These are phyloP conservation scores for Zapornia atra DNA, from an alignment of 2,113 vertebrate genomes.

Conservation along the genomic window DNA sequence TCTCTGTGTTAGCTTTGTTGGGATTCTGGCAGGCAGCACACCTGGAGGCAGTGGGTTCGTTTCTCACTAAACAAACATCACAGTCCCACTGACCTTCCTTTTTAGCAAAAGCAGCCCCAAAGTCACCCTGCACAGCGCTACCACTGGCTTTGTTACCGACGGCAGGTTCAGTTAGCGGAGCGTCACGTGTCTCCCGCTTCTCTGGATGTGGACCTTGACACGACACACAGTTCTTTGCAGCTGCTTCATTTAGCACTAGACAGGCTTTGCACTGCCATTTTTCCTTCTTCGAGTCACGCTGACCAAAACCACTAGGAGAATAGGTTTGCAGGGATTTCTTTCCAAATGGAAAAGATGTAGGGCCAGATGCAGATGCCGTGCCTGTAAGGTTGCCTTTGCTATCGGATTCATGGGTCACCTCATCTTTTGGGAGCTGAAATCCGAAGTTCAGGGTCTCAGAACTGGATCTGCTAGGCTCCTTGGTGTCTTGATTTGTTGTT, in stretches of 20 bases:
- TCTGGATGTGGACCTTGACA: slow-evolving; percentile 75
- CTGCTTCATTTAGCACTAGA: slow-evolving; percentile 78
- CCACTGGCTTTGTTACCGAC: slow-evolving; percentile 28
- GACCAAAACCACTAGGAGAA: slow-evolving; percentile 66
- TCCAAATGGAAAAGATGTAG: slow-evolving; percentile 77
- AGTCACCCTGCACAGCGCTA: slow-evolving; percentile 29
- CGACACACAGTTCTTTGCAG: slow-evolving; percentile 73
- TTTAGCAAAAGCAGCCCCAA: slow-evolving; percentile 78
- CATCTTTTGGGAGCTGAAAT: slow-evolving; percentile 82
- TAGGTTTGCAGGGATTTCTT: slow-evolving; percentile 64
- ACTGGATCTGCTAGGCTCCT: slow-evolving; percentile 54
- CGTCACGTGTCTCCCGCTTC: not conserved
- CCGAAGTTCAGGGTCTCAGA: slow-evolving; percentile 67
- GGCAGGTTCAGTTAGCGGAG: slow-evolving; percentile 13
- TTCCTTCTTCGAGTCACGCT: slow-evolving; percentile 80
- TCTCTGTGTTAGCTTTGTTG: slow-evolving; percentile 54
- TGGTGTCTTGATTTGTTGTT: slow-evolving; percentile 27
- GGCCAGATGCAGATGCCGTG: not conserved
- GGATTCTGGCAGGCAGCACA: slow-evolving; percentile 80
- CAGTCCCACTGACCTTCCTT: slow-evolving; percentile 88
- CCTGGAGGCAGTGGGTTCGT: slow-evolving; percentile 67
- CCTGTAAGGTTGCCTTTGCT: not conserved
- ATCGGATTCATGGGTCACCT: slow-evolving; percentile 66
- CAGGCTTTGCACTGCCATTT: slow-evolving; percentile 85
- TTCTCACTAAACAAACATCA: slow-evolving; percentile 77